phyloP scores from a whole-genome alignment of 2,797 vertebrate genomes.

The Monodelphis domestica region DNA sequence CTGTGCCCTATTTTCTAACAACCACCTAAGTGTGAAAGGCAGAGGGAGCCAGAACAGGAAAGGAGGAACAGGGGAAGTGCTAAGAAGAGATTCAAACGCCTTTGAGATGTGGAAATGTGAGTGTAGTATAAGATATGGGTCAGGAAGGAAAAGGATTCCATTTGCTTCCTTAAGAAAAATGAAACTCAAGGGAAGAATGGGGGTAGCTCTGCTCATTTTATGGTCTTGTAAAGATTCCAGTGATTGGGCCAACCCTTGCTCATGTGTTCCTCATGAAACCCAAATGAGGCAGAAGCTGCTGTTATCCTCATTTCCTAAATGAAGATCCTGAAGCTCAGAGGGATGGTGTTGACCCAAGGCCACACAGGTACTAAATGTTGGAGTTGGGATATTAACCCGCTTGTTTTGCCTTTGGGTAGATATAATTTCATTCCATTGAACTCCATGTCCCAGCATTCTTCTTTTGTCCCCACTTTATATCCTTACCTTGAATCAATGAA shows the following conservation, averaged over 20 bases:
- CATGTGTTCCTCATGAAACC: background rate
- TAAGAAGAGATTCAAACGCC: background rate
- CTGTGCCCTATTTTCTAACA: constrained; percentile 11
- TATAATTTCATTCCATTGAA: too few species aligned
- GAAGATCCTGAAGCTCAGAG: background rate
- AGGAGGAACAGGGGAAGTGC: background rate
- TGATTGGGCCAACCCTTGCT: background rate
- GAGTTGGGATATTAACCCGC: background rate
- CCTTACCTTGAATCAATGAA: too few species aligned
- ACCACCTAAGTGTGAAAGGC: constrained; percentile 36
- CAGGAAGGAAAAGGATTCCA: background rate
- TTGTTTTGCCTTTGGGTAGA: too few species aligned
- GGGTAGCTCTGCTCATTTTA: background rate
- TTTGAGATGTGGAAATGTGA: background rate
- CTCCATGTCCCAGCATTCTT: too few species aligned
- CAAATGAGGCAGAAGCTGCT: background rate
- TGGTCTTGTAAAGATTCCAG: background rate
- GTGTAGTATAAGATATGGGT: background rate
- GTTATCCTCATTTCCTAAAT: background rate
- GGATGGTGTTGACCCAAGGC: background rate
- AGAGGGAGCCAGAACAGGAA: constrained; percentile 8
- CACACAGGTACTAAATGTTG: background rate
- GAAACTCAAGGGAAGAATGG: background rate
- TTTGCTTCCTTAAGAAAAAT: background rate
- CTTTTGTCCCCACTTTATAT: too few species aligned